These are phyloP conservation scores for Micromesistius poutassou DNA, from an alignment of 2,797 vertebrate species.

Conservation along the genomic window DNA sequence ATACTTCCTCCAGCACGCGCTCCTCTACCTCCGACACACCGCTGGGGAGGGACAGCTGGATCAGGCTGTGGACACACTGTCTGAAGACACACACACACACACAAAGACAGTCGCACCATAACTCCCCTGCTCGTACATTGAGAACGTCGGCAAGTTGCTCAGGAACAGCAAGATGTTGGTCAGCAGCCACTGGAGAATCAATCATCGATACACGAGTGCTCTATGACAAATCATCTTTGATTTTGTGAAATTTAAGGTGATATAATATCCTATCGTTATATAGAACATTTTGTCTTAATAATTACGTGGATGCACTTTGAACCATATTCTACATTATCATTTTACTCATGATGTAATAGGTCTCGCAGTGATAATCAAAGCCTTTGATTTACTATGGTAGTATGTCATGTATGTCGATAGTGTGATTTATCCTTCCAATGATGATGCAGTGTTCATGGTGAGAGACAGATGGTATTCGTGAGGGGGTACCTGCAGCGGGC, in stretches of 20 bases:
- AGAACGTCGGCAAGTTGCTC: background rate
- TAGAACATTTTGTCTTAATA: background rate
- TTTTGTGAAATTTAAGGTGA: background rate
- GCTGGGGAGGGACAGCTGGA: slow-evolving; percentile 82
- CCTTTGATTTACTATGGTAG: background rate
- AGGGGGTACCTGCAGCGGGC: slow-evolving; percentile 75
- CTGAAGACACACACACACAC: slow-evolving; percentile 62
- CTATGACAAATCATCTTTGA: background rate
- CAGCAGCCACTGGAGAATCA: background rate
- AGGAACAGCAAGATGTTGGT: background rate
- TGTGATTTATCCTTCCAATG: background rate
- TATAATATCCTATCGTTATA: background rate
- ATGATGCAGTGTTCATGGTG: background rate
- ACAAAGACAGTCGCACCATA: background rate
- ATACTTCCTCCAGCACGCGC: slow-evolving; percentile 78
- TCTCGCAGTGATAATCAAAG: background rate
- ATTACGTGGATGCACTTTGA: background rate
- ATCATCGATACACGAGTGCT: background rate
- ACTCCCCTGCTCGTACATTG: background rate
- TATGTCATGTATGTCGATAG: background rate
- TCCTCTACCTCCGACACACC: slow-evolving; percentile 73
- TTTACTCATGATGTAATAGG: background rate
- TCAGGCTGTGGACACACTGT: slow-evolving; percentile 84
- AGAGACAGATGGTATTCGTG: background rate
- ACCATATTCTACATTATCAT: background rate